These are phyloP conservation scores for Cantharis rufa DNA, from an alignment of 2,888 invertebrate genomes.

Conservation along the genomic window DNA sequence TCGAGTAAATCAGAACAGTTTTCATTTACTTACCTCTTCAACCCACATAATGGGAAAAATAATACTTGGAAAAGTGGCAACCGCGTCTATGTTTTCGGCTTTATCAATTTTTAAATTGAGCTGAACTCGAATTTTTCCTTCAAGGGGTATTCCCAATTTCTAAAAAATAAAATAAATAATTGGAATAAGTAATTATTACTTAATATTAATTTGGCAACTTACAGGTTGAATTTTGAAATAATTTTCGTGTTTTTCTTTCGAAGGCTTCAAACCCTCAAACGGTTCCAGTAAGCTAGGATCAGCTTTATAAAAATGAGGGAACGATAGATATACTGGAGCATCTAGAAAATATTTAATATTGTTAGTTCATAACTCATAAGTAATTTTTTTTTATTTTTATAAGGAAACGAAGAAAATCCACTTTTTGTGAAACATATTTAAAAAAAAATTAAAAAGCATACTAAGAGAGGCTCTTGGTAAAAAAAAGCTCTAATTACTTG, in stretches of 20 bases:
- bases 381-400: not conserved
- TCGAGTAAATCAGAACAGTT: not conserved
- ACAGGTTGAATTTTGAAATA: slow-evolving; percentile 88
- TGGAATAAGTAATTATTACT: not conserved
- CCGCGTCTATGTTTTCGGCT: slow-evolving; percentile 71
- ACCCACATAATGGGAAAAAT: slow-evolving; percentile 88
- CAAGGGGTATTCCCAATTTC: slow-evolving; percentile 85
- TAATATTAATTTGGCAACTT: slow-evolving; percentile 46
- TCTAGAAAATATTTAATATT: slow-evolving; percentile 61
- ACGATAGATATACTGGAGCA: slow-evolving; percentile 86
- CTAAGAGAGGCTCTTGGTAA: no score
- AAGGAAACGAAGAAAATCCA: no score
- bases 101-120: slow-evolving; percentile 79
- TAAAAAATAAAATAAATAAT: slow-evolving; percentile 51
- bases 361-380: not conserved
- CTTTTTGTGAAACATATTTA: no score
- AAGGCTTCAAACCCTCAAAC: slow-evolving; percentile 74
- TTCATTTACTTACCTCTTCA: slow-evolving; percentile 71
- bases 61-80: slow-evolving; percentile 77
- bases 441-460: no score
- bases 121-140: slow-evolving; percentile 80
- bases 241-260: slow-evolving; percentile 70
- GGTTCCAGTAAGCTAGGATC: slow-evolving; percentile 69
- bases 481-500: no score
- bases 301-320: slow-evolving; percentile 86